Evolutionary conservation across 2,113 vertebrate species (phyloP).

Genomic region (Datnioides undecimradiatus): DNA sequence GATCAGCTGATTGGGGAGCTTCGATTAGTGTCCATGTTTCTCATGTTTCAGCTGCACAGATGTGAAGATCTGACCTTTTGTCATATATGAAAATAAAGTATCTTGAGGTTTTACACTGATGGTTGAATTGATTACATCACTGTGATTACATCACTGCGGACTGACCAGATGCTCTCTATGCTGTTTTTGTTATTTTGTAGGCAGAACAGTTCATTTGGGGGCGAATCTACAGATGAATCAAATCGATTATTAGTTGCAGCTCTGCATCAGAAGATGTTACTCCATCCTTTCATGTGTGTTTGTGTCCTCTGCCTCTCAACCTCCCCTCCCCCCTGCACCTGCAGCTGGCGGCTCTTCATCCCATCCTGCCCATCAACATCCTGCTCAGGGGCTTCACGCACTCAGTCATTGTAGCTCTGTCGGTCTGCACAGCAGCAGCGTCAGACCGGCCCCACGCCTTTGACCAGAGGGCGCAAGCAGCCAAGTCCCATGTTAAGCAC

Average conservation of each 20-base stretch:
- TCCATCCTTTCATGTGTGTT: background rate
- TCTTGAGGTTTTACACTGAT: background rate
- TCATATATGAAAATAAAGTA: background rate
- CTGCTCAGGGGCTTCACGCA: slow-evolving; percentile 74
- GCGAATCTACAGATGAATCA: background rate
- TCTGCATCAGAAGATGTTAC: background rate
- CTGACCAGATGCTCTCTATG: too few species aligned
- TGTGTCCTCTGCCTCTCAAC: background rate
- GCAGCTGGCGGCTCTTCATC: slow-evolving; percentile 80
- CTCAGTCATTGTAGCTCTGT: slow-evolving; percentile 76
- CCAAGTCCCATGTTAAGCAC: slow-evolving; percentile 63
- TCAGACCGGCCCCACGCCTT: slow-evolving; percentile 59
- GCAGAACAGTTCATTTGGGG: too few species aligned
- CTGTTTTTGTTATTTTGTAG: background rate
- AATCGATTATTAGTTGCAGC: background rate
- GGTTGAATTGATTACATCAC: background rate
- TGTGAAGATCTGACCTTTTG: background rate
- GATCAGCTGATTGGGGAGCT: background rate
- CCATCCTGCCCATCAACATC: slow-evolving; percentile 63
- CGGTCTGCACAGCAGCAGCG: slow-evolving; percentile 70
- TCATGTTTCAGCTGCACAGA: background rate
- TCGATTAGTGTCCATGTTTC: background rate
- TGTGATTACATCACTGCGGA: background rate
- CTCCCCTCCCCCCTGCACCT: slow-evolving; percentile 6
- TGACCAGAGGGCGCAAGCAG: slow-evolving; percentile 49